Percentiles rank a stretch among this genome's conserved stretches.
Conservation (phyloP, 2,888 invertebrate genomes). For the Hypomecis punctinalis region DNA sequence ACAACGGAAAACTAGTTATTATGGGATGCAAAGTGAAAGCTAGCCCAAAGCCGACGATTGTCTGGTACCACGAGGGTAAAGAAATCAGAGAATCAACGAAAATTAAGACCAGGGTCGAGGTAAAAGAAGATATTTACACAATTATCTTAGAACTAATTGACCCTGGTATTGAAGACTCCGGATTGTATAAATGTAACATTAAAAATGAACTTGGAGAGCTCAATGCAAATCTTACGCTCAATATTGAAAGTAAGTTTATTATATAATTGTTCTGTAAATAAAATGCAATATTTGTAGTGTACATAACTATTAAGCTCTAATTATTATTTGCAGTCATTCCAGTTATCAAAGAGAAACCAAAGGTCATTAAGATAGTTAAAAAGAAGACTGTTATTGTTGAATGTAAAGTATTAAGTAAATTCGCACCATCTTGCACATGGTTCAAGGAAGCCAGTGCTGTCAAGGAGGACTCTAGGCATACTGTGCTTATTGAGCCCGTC, state of each 20-base stretch:
- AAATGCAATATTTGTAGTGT: background rate
- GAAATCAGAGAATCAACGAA: constrained; percentile 92
- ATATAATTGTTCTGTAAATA: background rate
- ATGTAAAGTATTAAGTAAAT: constrained; percentile 96
- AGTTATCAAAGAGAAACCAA: constrained; percentile 96
- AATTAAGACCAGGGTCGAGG: constrained; percentile 91
- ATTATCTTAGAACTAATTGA: constrained; percentile 94
- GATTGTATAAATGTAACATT: constrained; percentile 98
- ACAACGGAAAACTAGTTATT: constrained; percentile 79
- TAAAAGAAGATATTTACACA: constrained; percentile 92
- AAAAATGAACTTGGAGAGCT: constrained; percentile 98
- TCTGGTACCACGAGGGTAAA: constrained; percentile 82
- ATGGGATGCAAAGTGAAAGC: constrained; percentile 83
- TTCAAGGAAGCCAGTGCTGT: constrained; percentile 94
- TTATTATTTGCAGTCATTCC: constrained; percentile 89
- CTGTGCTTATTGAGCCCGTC: constrained; percentile 90
- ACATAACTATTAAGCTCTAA: constrained; percentile 13
- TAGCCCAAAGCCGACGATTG: constrained; percentile 80
- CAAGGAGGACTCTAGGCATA: constrained; percentile 90
- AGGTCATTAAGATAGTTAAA: constrained; percentile 95
- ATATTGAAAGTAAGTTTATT: constrained; percentile 95
- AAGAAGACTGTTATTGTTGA: constrained; percentile 97
- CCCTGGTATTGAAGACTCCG: constrained; percentile 97
- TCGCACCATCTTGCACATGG: constrained; percentile 97
- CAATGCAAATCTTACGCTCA: constrained; percentile 98